Evolutionary conservation across 2,113 vertebrate species (phyloP), one percentile per base, ranked within the genome.

Genomic region (Sciurus niger): DNA sequence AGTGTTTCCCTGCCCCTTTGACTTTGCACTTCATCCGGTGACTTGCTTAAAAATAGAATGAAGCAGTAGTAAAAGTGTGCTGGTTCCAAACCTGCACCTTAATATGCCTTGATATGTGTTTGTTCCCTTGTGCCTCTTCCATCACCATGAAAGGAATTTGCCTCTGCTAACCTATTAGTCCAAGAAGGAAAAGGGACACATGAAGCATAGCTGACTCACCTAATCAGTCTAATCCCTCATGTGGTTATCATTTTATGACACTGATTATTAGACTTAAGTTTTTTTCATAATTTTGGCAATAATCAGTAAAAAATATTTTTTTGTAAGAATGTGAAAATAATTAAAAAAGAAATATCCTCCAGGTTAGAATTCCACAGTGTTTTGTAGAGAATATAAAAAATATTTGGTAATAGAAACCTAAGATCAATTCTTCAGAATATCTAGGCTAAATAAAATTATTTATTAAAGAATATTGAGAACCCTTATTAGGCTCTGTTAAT

Each of bases 11-110:
- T 90, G 17, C 32, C 51, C 11, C 22, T 40, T 85, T 74, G 55
- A 51, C n/a, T 51, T 80, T 91, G 70, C 13, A 28, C 14, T 72
- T 90, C 43, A 3, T 40, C 14, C 9, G 46, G 24, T 85, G 24
- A 89, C 20, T 92, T 91, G 34, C 2, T 92, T 85, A 76, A 1
- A 89, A 94, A 76, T 68, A 84, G 40, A 80, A 72, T 53, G 40
- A 94, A 89, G 18, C 43, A 74, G 5, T 32, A 89, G 32, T 89
- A 89, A 63, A 76, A 43, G 7, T 37, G 25, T 94, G 37, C 34
- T 28, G 37, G 48, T 63, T 92, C 7, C 28, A 85, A 76, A 79
- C 25, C 8, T 70, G 94, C 78, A 34, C 51, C 76, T 76, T 79
- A 84, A 65, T 43, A 65, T 88, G 28, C 46, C 30, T 48, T 84